Conservation (phyloP, 2,888 invertebrate genomes). For the Pharmacophagus antenor region DNA sequence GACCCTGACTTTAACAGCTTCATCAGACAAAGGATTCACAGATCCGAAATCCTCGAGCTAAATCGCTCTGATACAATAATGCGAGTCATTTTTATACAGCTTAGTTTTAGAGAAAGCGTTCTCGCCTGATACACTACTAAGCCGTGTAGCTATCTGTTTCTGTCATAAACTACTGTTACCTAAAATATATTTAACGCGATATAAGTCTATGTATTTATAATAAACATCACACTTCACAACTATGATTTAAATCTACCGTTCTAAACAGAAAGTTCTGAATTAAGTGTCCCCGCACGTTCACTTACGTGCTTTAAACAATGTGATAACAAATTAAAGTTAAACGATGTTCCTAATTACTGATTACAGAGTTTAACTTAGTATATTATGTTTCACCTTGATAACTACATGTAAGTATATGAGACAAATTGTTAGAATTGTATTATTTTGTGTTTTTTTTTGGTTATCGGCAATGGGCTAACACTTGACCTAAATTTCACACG, state of each 20-base stretch:
- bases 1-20: no score
- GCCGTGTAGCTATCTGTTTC: no score
- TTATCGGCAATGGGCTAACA: no score
- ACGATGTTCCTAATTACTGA: conserved; percentile 11
- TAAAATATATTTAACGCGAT: neutral
- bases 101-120: no score
- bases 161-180: no score
- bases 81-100: no score
- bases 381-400: neutral
- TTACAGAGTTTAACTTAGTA: conserved; percentile 9
- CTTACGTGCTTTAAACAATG: conserved; percentile 26
- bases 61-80: no score
- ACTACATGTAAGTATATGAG: neutral
- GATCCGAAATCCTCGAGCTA: no score
- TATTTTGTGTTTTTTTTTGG: no score
- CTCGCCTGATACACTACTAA: no score
- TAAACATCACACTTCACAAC: conserved; percentile 10
- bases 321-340: conserved; percentile 24
- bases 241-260: conserved; percentile 8
- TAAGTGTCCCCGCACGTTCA: conserved; percentile 23
- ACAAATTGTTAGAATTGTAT: neutral
- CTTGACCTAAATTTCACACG: no score
- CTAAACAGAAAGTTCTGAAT: conserved; percentile 17
- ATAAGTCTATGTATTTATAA: neutral
- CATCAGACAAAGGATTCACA: no score